Base-by-base conservation (phyloP, 2,113 vertebrate genomes). In the Rattus rattus region DNA sequence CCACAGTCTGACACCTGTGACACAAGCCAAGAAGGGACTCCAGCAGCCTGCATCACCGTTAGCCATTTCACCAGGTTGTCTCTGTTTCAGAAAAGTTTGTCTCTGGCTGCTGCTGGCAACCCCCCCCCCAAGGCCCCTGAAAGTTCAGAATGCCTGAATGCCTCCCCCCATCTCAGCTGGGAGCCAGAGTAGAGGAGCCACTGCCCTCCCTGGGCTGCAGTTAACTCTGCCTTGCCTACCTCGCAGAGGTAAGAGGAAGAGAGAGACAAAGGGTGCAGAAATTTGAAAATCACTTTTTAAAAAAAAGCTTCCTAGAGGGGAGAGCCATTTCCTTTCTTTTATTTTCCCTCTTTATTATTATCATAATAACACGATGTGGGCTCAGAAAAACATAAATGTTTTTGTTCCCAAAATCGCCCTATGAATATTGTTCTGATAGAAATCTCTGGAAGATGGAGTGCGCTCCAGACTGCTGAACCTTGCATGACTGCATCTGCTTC, bases 261-360 rank as follows among this genome's bases (percentile, higher is more conserved):
- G 49, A 87, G 84, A 20, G 63, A 69, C 63, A 73, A 89, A 73
- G 52, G 52, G 90, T 47, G 91, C 79, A 47, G 59, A 33, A 47
- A 30, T 92, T n/a, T 54, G 36, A 67, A 96, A 94, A 67, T 63
- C 67, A 30, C 13, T 63, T 61, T 52, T 19, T 33, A 3, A 17
- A n/a, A 65, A 4, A 10, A 87, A 91, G 30, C 56, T 63, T 81
- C 70, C 88, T 81, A 52, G 63, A 94, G 47, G 43, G 30, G 73
- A 80, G 94, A 76, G 39, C 43, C 49, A 70, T 81, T 96, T 95
- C 96, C 96, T 95, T 87, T 95, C 91, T 90, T 79, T 94, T 90
- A 52, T 92, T 96, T 96, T 65, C 49, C 19, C 69, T 59, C 80
- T 84, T 89, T 91, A 86, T 89, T 92, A 93, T 89, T 91, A 86